Conservation (phyloP, 2,113 vertebrate species). For the Steatornis caripensis region DNA sequence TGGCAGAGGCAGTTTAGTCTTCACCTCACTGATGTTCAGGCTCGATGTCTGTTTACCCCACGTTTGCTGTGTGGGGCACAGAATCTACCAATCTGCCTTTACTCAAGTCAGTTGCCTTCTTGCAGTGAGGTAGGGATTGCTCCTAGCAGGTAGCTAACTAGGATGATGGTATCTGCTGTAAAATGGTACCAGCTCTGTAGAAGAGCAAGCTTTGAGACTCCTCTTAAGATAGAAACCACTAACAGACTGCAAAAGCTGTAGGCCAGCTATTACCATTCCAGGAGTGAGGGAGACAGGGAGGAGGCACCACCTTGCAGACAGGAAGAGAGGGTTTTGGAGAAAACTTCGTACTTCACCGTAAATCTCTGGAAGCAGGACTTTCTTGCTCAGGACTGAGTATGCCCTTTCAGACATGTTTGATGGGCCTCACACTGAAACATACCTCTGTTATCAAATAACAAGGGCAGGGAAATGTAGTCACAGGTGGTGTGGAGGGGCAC, state of each 20-base stretch:
- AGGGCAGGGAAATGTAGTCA: slow-evolving; percentile 28
- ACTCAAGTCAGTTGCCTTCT: slow-evolving; percentile 38
- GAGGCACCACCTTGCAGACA: neutral
- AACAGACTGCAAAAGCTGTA: neutral
- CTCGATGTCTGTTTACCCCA: neutral
- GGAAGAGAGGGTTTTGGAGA: neutral
- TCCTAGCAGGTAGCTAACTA: neutral
- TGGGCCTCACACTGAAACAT: slow-evolving; percentile 57
- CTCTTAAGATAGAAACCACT: neutral
- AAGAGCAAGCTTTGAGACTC: neutral
- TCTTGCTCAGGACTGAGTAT: slow-evolving; percentile 47
- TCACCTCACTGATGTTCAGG: neutral
- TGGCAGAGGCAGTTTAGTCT: neutral
- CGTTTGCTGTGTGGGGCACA: neutral
- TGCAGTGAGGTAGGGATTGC: slow-evolving; percentile 25
- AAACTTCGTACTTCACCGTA: neutral
- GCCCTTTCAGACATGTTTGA: neutral
- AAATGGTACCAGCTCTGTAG: neutral
- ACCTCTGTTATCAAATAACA: slow-evolving; percentile 40
- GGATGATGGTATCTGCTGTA: neutral
- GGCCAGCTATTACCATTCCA: neutral
- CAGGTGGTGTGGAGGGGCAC: neutral
- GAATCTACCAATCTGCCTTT: slow-evolving; percentile 38
- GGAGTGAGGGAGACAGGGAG: neutral
- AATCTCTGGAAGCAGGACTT: slow-evolving; percentile 32